These are phyloP conservation scores for Atherinomorus stipes DNA, from an alignment of 2,113 vertebrate genomes.

Conservation along the genomic window DNA sequence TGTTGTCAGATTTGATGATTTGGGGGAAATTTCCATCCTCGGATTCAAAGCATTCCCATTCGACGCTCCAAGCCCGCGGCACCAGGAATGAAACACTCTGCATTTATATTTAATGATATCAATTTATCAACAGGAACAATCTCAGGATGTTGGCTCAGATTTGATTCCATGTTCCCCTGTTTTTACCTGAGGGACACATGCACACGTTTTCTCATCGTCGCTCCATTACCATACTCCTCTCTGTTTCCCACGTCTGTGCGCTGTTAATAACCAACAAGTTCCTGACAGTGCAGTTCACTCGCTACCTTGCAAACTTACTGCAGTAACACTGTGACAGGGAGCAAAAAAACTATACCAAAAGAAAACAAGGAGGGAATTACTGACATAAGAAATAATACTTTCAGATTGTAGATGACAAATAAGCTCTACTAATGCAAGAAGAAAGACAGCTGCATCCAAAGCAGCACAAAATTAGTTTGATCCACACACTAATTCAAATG, in stretches of 20 bases:
- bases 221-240: conserved; percentile 58
- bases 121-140: conserved; percentile 86
- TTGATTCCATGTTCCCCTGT: conserved; percentile 82
- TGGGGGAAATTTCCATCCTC: conserved; percentile 82
- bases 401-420: not conserved
- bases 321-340: not conserved
- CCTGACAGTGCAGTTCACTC: conserved; percentile 56
- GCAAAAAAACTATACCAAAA: too few relatives aligned
- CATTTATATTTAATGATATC: conserved; percentile 88
- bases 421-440: not conserved
- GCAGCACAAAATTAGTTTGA: not conserved
- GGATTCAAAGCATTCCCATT: conserved; percentile 82
- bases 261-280: conserved; percentile 63
- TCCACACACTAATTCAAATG: not conserved
- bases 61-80: conserved; percentile 76
- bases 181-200: conserved; percentile 82
- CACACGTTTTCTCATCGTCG: conserved; percentile 46
- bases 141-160: conserved; percentile 83
- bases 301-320: conserved; percentile 5
- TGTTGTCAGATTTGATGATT: conserved; percentile 88
- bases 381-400: not conserved
- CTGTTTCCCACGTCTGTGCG: conserved; percentile 38
- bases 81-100: conserved; percentile 75
- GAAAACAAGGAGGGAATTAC: too few relatives aligned
- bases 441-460: not conserved